Conservation (phyloP, 2,888 invertebrate genomes). For the Zaprionus obscuricornis region DNA sequence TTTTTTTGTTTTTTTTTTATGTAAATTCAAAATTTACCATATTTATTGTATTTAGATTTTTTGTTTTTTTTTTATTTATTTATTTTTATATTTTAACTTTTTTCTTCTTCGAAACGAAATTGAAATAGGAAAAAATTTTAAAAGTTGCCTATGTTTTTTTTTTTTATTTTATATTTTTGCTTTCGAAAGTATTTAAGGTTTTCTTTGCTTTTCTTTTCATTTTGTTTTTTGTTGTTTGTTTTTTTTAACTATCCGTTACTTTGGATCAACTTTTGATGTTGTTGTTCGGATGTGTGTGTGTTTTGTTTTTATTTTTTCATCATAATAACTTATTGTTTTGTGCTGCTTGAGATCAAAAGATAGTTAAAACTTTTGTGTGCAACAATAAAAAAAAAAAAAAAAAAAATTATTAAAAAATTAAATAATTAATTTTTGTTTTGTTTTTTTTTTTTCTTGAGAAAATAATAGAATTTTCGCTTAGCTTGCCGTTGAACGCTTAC, state of each 20-base stretch:
- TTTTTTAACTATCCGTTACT: conserved; percentile 73
- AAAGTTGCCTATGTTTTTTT: conserved; percentile 9
- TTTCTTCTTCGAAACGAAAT: conserved; percentile 22
- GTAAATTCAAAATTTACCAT: conserved; percentile 75
- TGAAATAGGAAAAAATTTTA: conserved; percentile 20
- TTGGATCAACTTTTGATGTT: conserved; percentile 51
- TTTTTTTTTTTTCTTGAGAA: conserved; percentile 8
- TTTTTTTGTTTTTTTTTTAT: conserved; percentile 39
- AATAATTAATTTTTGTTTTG: conserved; percentile 31
- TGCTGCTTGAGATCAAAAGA: conserved; percentile 79
- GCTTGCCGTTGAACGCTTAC: conserved; percentile 14
- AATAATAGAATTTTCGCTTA: conserved; percentile 28
- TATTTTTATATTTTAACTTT: conserved; percentile 4
- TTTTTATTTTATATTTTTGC: no score
- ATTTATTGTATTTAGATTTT: conserved; percentile 60
- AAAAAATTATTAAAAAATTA: conserved; percentile 21
- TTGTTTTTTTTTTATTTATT: conserved; percentile 17
- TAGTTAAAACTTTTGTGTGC: conserved; percentile 68
- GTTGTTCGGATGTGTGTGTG: conserved; percentile 26
- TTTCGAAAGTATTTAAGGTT: no score
- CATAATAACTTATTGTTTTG: no score
- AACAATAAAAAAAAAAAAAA: conserved; percentile 31
- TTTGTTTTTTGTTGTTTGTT: conserved; percentile 4
- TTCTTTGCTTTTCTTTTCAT: conserved; percentile 2
- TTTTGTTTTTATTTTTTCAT: conserved; percentile 17